Evolutionary conservation across 2,797 vertebrate species (phyloP), one percentile per base, ranked within the genome.

Genomic region (Bradypus variegatus): DNA sequence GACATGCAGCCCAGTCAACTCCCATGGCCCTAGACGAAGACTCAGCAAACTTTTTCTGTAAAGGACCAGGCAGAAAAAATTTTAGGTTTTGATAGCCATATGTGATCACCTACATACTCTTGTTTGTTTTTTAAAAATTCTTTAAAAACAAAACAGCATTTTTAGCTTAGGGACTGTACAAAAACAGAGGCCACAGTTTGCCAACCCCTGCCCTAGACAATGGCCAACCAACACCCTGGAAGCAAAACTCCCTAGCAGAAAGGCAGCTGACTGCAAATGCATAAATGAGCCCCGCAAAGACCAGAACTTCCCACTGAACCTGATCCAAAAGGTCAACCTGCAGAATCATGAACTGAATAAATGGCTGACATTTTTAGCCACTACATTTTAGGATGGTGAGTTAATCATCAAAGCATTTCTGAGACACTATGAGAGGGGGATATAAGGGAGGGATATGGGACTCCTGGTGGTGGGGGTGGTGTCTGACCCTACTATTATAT

Each of bases 91-190:
- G 48, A 82, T 31, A 33, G n/a, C 64, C 18, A 18, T 25, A 27
- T 67, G 58, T 53, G 19, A 64, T 48, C 80, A 75, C 65, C 81
- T 41, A 69, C 36, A 29, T 21, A 78, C 16, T 72, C 58, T n/a
- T n/a, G 58, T 38, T 73, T 93, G 91, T 80, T n/a, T 75, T 41
- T 72, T 89, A 84, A 55, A 18, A 76, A 85, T 38, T 48, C 36
- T 86, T 86, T 85, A 82, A 76, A 93, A 88, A 65, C 81, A n/a
- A 77, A 89, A 79, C 58, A 79, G 38, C 27, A 85, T 48, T 88
- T 67, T 88, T 76, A 80, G 38, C 48, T 79, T 41, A 13, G 53
- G 50, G n/a, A 31, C 19, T 36, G 65, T n/a, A 73, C 2, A 78
- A 41, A 77, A 79, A 72, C 21, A 8, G 15, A 50, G 23, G 25